Conservation (phyloP, 1,140 invertebrate genomes). For the Eulimnadia texana region DNA sequence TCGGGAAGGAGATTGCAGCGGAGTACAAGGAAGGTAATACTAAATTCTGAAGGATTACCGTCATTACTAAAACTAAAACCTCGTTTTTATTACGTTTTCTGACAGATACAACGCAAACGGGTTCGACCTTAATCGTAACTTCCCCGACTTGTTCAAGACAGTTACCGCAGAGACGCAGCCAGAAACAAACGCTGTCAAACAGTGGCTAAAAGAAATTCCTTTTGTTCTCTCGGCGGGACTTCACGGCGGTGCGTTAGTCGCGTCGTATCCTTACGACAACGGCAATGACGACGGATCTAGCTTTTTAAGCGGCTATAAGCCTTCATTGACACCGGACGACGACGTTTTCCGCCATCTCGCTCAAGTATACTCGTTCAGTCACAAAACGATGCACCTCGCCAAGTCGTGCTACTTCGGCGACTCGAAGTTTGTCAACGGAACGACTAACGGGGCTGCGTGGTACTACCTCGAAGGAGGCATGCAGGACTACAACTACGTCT, state of each 20-base stretch:
- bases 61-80: background rate
- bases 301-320: conserved; percentile 43
- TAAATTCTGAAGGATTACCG: background rate
- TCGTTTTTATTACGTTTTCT: background rate
- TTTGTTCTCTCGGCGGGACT: conserved; percentile 82
- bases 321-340: conserved; percentile 80
- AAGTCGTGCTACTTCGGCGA: conserved; percentile 47
- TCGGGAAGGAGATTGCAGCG: conserved; percentile 25
- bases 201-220: conserved; percentile 81
- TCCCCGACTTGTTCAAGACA: conserved; percentile 78
- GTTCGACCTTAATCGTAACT: conserved; percentile 80
- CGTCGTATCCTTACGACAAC: conserved; percentile 85
- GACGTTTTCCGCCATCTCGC: conserved; percentile 83
- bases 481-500: conserved; percentile 97
- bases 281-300: conserved; percentile 29
- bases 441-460: conserved; percentile 86
- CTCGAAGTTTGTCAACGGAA: conserved; percentile 64
- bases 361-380: conserved; percentile 72
- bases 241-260: conserved; percentile 80
- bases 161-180: conserved; percentile 57
- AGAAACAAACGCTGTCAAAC: conserved; percentile 87
- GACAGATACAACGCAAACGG: conserved; percentile 66
- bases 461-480: conserved; percentile 76
- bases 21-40: conserved; percentile 11
- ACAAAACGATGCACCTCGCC: conserved; percentile 68